Percentiles rank a stretch among this genome's conserved stretches.
Conservation (phyloP, 2,797 vertebrate species). For the Melopsittacus undulatus region DNA sequence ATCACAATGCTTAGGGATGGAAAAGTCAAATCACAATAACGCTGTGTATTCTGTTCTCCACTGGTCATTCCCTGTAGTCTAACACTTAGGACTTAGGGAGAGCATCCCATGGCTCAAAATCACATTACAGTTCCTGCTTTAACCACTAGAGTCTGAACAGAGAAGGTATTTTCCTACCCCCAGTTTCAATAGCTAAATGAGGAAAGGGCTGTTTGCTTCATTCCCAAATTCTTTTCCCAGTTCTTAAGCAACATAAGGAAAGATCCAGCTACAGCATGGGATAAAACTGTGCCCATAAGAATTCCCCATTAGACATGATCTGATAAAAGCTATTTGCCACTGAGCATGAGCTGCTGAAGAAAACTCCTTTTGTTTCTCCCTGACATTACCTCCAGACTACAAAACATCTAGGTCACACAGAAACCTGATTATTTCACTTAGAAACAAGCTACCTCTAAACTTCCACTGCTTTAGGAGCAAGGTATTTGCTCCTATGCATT, state of each 20-base stretch:
- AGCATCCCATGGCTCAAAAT: not conserved
- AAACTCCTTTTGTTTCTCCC: conserved; percentile 77
- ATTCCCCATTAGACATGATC: not conserved
- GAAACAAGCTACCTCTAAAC: conserved; percentile 53
- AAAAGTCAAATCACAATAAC: not conserved
- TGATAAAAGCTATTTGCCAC: conserved; percentile 65
- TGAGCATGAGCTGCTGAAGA: conserved; percentile 45
- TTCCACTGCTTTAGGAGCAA: conserved; percentile 55
- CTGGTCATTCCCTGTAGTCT: not conserved
- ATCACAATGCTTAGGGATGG: not conserved
- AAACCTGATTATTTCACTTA: conserved; percentile 59
- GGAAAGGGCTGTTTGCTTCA: not conserved
- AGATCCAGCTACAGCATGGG: not conserved
- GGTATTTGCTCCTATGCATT: not conserved
- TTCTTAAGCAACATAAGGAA: not conserved
- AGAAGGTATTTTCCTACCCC: not conserved
- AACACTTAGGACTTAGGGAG: not conserved
- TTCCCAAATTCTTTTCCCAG: not conserved
- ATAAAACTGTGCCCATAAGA: not conserved
- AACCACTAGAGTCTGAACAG: not conserved
- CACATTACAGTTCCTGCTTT: not conserved
- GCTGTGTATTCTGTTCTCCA: not conserved
- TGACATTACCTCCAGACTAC: conserved; percentile 52
- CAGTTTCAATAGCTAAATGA: not conserved
- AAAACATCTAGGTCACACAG: conserved; percentile 52